Evolutionary conservation across 2,797 vertebrate species (phyloP).

Genomic region (Mormyrus proboscirostris): DNA sequence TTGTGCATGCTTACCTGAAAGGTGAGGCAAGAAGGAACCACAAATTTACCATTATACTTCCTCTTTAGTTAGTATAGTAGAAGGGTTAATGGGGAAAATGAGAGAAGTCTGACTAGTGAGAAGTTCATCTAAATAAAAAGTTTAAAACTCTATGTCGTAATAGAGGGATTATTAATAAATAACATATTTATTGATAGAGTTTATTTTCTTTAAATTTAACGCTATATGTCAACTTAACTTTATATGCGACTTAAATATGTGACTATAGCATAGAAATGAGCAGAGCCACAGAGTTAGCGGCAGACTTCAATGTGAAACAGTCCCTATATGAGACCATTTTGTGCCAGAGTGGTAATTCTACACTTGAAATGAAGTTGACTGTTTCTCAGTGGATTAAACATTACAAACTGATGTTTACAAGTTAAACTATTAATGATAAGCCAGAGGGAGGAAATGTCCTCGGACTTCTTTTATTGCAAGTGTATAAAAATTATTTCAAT

Average conservation of each 20-base stretch:
- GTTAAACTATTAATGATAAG: background rate
- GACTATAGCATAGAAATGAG: background rate
- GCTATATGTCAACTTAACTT: background rate
- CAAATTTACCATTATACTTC: conserved; percentile 16
- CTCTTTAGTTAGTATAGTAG: background rate
- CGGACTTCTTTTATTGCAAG: background rate
- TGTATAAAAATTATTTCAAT: background rate
- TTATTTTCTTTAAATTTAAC: background rate
- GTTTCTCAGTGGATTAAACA: background rate
- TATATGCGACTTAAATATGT: background rate
- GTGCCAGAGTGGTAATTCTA: background rate
- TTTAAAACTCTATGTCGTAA: background rate
- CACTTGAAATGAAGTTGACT: background rate
- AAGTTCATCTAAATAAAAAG: background rate
- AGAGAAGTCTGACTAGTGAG: background rate
- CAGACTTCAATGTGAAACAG: background rate
- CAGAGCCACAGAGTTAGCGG: background rate
- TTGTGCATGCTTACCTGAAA: conserved; percentile 25
- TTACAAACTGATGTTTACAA: background rate
- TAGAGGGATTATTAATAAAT: background rate
- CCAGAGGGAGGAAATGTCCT: background rate
- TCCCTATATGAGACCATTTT: background rate
- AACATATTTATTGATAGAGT: background rate
- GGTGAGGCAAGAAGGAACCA: conserved; percentile 12
- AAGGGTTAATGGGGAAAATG: background rate